Evolutionary conservation across 2,888 invertebrate species (phyloP).

Genomic region (Ectobius pallidus): DNA sequence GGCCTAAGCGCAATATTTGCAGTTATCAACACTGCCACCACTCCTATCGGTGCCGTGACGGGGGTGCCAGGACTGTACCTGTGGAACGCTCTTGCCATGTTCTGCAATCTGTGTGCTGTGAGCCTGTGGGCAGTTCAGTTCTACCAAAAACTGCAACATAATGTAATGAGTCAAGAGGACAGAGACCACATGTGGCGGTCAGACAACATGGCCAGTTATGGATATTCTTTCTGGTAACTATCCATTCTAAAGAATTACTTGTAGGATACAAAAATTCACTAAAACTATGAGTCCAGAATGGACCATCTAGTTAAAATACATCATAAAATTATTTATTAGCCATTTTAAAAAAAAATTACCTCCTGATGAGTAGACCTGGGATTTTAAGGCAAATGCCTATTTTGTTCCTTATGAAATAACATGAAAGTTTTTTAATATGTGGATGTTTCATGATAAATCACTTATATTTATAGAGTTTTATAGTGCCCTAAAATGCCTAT

Average conservation of each 20-base stretch:
- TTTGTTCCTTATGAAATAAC: too few species aligned
- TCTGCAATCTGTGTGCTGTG: constrained; percentile 73
- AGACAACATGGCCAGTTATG: constrained; percentile 78
- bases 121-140: constrained; percentile 86
- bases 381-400: too few species aligned
- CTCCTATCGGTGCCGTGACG: constrained; percentile 69
- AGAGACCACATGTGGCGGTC: constrained; percentile 82
- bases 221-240: constrained; percentile 85
- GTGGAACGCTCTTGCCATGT: constrained; percentile 80
- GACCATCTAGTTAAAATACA: too few species aligned
- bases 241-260: too few species aligned
- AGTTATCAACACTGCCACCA: constrained; percentile 79
- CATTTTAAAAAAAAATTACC: too few species aligned
- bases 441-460: too few species aligned
- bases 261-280: background rate
- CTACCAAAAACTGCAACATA: constrained; percentile 77
- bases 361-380: too few species aligned
- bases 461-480: too few species aligned
- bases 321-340: too few species aligned
- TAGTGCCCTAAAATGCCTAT: too few species aligned
- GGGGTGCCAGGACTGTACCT: constrained; percentile 73
- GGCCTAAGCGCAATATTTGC: constrained; percentile 74
- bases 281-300: background rate
- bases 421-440: too few species aligned
- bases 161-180: constrained; percentile 82